Base-by-base conservation (phyloP, 2,888 invertebrate species). In the Leptogaster cylindrica region DNA sequence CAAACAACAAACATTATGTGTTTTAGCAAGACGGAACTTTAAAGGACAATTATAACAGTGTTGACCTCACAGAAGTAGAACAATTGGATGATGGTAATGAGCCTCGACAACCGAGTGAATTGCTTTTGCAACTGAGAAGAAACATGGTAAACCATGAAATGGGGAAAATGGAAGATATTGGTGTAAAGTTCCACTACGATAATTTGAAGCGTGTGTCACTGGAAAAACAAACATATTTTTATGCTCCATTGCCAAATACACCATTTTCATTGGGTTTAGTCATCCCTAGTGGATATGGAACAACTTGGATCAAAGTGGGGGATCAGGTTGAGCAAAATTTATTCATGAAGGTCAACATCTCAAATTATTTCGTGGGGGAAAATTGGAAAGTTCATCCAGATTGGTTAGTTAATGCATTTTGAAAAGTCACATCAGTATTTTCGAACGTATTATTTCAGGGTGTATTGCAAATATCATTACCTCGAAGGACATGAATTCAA, bases 31-130 rank as follows among this genome's bases (percentile, higher is more conserved):
- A 61, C 6, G 20, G 44, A 64, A 33, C 48, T 20, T 82, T 92
- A 66, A 96, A 94, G 82, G 87, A 89, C n/a, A 97, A 96, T 79
- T 97, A 94, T 82, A 96, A 97, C 81, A 97, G 96, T 78, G 91
- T 98, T 31, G 98, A 98, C 81, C 85, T 99, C 68, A 89, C 92
- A 1, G 97, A 98, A 82, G 91, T 98, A 4, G 97, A 98, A 79
- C 90, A 96, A 71, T 85, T 92, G 20, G 89, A 91, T 74, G 84
- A 85, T 71, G 86, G 87, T 2, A 83, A 85, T 58, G 85, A 83
- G 0, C 87, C 90, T 0, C 84, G 93, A 65, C 86, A 86, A 72
- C 84, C 88, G 0, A 86, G 87, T 2, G 82, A 84, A 0, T 79
- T 84, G 68, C 85, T 90, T 66, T 77, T 80, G 0, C 71, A 76